Base-by-base conservation (phyloP, 2,797 vertebrate genomes). In the Schizopygopsis malacanthus region DNA sequence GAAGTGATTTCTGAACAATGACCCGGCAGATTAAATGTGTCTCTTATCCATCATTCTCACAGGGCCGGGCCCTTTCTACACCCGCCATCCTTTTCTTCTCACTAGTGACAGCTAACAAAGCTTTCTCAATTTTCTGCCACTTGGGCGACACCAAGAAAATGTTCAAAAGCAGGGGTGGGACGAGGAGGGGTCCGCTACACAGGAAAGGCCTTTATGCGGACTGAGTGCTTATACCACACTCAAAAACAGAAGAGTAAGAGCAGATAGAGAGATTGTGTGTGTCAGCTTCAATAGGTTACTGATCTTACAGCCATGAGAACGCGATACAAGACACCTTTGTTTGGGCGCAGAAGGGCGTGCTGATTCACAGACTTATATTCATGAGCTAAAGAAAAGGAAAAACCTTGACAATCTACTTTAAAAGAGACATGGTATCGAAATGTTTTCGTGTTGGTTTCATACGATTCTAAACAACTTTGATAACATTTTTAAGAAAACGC, bases 121-220 rank as follows among this genome's bases (percentile, higher is more conserved):
- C 88, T 91, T 89, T 70, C 69, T 87, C 89, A 91, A 93, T 92
- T 92, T 89, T 93, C 91, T 93, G 88, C 90, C 88, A 90, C 90
- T 91, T 81, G 78, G 85, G 84, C 90, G 88, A 79, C 89, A 90
- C 61, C 92, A 90, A 88, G 86, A 79, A 91, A 88, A 88, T 78
- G 89, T 91, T 91, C 85, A 92, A 89, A 92, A 87, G 87, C 73
- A 90, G 85, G 92, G 92, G 91, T 91, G 91, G 86, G 90, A 89
- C 87, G 87, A 65, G 85, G 88, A 89, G 90, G 87, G 89, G 89
- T 89, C 81, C 80, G 87, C 56, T 37, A 45, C 70, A 41, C 54
- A 92, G 90, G 91, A 88, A 72, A 91, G 82, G 82, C 91, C 91
- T 90, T 92, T 92, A 92, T 89, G 89, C 59, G 6, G 70, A 52